A percentile compares a stretch with the other conserved stretches of the same genome.
Evolutionary conservation across 2,797 vertebrate genomes (phyloP).

Genomic region (Poeciliopsis presidionis): DNA sequence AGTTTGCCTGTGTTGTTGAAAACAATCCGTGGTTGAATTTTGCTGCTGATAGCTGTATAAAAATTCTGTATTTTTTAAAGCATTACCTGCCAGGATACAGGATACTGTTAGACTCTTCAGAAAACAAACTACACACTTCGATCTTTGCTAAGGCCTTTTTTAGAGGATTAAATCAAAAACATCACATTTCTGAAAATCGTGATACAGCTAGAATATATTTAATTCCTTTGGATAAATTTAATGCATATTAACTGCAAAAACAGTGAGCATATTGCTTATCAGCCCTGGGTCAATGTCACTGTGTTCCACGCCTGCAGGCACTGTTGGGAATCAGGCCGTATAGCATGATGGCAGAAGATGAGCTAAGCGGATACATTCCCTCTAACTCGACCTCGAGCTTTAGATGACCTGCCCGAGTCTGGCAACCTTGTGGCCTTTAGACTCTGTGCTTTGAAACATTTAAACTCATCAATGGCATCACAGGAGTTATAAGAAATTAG

Average conservation of each 20-base stretch:
- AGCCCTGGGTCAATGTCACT: slow-evolving; percentile 41
- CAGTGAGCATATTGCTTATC: slow-evolving; percentile 38
- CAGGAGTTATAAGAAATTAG: not conserved
- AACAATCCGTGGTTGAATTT: not conserved
- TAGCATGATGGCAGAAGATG: slow-evolving; percentile 68
- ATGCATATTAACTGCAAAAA: slow-evolving; percentile 16
- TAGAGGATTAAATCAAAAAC: not conserved
- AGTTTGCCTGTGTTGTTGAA: not conserved
- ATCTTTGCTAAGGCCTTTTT: not conserved
- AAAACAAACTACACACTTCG: not conserved
- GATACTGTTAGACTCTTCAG: not conserved
- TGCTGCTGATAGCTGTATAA: not conserved
- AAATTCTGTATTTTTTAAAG: not conserved
- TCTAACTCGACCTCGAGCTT: slow-evolving; percentile 58
- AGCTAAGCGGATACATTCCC: slow-evolving; percentile 51
- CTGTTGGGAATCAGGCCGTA: slow-evolving; percentile 20
- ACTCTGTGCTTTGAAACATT: slow-evolving; percentile 20
- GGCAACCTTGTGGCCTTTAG: slow-evolving; percentile 15
- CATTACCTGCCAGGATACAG: not conserved
- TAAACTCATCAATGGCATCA: slow-evolving; percentile 14
- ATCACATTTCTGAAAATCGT: not conserved
- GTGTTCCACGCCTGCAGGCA: slow-evolving; percentile 49
- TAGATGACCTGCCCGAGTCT: slow-evolving; percentile 61
- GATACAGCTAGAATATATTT: not conserved
- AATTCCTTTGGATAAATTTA: not conserved